Evolutionary conservation across 1,140 invertebrate species (phyloP), one percentile per base, ranked within the genome.

Genomic region (Argopecten irradians): DNA sequence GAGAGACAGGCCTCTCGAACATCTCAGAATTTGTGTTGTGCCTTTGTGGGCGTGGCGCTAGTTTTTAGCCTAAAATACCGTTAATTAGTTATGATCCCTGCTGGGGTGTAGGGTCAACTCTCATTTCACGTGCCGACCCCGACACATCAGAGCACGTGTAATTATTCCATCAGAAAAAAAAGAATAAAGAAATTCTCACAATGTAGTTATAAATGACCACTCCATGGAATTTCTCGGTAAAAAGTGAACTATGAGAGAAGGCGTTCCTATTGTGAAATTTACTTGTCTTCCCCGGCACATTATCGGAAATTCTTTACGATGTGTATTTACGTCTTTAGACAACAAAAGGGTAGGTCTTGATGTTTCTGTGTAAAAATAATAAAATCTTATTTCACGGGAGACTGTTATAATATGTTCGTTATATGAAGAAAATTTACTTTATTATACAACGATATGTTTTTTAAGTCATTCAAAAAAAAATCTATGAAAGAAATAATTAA

Each of bases 31-130:
- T 71, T n/a, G 55, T 71, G 55, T 71, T 71, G 55, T 71, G 28
- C 28, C 55, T 22, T 28, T 28, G 55, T 71, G 55, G 55, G 55
- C 55, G 55, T 71, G 55, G 55, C 28, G 55, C n/a, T 71, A 71
- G 5, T 71, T 71, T 71, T 71, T 71, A 28, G 55, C 55, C 55
- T 71, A 71, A 71, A 71, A 71, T 71, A 71, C 55, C 55, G 55
- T 71, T 71, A 71, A 71, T 71, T 71, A 71, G 55, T n/a, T n/a
- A 5, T 8, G 55, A n/a, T 71, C 55, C 55, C 55, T 28, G 55
- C 55, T 71, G 55, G 55, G 55, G 55, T 71, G 55, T 71, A 71
- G 55, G 43, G 55, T 71, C 55, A 71, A 22, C 55, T 28, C n/a
- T 71, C 55, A 71, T 16, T 71, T 71, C 5, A 71, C 55, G n/a